Evolutionary conservation across 1,140 invertebrate species (phyloP).

Genomic region (Drosophila lacteicornis): DNA sequence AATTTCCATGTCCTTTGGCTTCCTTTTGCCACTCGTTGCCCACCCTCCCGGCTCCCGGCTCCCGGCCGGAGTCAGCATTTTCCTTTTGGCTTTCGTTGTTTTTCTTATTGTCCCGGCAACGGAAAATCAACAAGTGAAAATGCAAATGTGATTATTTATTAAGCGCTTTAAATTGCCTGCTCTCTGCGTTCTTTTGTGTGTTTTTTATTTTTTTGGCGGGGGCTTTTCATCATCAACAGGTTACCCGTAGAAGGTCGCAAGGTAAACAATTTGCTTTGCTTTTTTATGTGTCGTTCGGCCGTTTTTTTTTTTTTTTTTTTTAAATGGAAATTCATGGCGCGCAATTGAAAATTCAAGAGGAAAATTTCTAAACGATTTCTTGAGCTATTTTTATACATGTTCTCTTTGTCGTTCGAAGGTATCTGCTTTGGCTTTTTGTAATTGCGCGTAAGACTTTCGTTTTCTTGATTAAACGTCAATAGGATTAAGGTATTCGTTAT

Average conservation of each 20-base stretch:
- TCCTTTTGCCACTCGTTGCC: neutral
- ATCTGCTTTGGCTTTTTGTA: slow-evolving; percentile 9
- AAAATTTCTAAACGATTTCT: slow-evolving; percentile 68
- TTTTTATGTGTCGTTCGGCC: slow-evolving; percentile 23
- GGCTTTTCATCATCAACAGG: slow-evolving; percentile 29
- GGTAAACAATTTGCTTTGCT: slow-evolving; percentile 53
- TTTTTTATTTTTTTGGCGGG: neutral
- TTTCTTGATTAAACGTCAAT: slow-evolving; percentile 78
- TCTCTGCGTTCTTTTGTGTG: slow-evolving; percentile 13
- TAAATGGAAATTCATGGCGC: slow-evolving; percentile 66
- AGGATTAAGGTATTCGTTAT: slow-evolving; percentile 74
- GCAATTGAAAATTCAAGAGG: slow-evolving; percentile 71
- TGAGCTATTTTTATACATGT: slow-evolving; percentile 33
- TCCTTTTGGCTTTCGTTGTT: slow-evolving; percentile 24
- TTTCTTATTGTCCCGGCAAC: slow-evolving; percentile 30
- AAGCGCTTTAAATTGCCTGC: slow-evolving; percentile 74
- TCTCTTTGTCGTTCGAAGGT: neutral
- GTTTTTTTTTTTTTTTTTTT: slow-evolving; percentile 11
- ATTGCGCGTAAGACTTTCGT: slow-evolving; percentile 26
- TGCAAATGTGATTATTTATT: slow-evolving; percentile 83
- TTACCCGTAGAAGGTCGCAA: slow-evolving; percentile 27
- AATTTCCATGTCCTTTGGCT: slow-evolving; percentile 60
- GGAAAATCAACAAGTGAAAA: slow-evolving; percentile 81
- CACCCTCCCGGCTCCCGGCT: no score
- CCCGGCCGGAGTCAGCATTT: slow-evolving; percentile 44